phyloP scores from a whole-genome alignment of 2,113 vertebrate species.

The Pollachius pollachius region DNA sequence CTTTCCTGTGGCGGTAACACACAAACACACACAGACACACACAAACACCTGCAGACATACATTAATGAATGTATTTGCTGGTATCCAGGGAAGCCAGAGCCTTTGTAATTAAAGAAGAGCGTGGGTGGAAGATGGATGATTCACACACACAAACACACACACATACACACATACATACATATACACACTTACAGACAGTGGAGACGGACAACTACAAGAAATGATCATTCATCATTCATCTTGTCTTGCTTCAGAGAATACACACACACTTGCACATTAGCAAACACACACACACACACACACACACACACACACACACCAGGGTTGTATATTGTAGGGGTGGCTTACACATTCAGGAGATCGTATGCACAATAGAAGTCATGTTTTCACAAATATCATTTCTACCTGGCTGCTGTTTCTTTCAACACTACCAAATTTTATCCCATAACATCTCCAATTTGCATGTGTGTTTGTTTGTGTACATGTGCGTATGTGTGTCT shows the following conservation, averaged over 20 bases:
- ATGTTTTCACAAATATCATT: too few relatives aligned
- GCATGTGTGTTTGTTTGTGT: background rate
- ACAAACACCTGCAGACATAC: slow-evolving; percentile 4
- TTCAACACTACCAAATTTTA: too few relatives aligned
- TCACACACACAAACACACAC: background rate
- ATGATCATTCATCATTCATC: background rate
- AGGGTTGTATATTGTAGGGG: too few relatives aligned
- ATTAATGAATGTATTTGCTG: slow-evolving; percentile 30
- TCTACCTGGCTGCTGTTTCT: too few relatives aligned
- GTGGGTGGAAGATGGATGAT: slow-evolving; percentile 44
- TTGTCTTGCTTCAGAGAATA: background rate
- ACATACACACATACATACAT: background rate
- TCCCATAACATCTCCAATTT: too few relatives aligned
- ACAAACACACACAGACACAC: slow-evolving; percentile 14
- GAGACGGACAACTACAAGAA: background rate
- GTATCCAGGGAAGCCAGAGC: slow-evolving; percentile 15
- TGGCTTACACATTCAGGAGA: too few relatives aligned
- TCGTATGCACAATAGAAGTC: too few relatives aligned
- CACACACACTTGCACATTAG: background rate
- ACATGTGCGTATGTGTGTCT: background rate
- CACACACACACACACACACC: background rate
- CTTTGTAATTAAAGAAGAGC: slow-evolving; percentile 39
- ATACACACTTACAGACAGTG: background rate
- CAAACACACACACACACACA: background rate
- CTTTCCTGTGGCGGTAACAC: background rate